Evolutionary conservation across 2,888 invertebrate genomes (phyloP), one percentile per base, ranked within the genome.

Genomic region (Protodeltote pygarga): DNA sequence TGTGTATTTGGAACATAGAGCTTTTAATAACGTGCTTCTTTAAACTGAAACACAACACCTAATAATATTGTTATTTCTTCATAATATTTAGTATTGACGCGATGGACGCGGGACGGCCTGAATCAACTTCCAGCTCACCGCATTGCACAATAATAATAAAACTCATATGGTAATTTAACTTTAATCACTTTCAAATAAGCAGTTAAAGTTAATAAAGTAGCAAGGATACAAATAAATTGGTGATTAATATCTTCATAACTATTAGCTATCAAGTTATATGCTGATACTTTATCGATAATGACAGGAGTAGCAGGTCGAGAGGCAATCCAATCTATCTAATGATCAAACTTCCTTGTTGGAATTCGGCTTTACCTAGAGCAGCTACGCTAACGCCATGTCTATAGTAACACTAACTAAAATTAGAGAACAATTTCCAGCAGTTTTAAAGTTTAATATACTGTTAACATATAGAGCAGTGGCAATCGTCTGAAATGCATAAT

Each of bases 311-410:
- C 63, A 47, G 63, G 59, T 66, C 52, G 42, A 52, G 52, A 55
- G 59, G 63, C 41, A 66, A 66, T 51, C 49, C 46, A 69, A 67
- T 71, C 55, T 52, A 57, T 34, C 44, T 67, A 54, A 71, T 62
- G 65, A 68, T 51, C 47, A 67, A 68, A 68, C 68, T 68, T 68
- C 42, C 46, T 52, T 46, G 45, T 55, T 51, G 58, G 51, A 58
- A 61, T 48, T 59, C 58, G 35, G 47, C 46, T 55, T 19, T 27
- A 42, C n/a, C n/a, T n/a, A n/a, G n/a, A n/a, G n/a, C n/a, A n/a
- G n/a, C n/a, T n/a, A n/a, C n/a, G n/a, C n/a, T n/a, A n/a, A n/a
- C 44, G 42, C 50, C 38, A 31, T 49, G 23, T 34, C 40, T 49
- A 62, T 66, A 41, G 48, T 37, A 45, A 55, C 39, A 53, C 21